Evolutionary conservation across 2,888 invertebrate species (phyloP), one percentile per base, ranked within the genome.

Genomic region (Acronicta aceris): DNA sequence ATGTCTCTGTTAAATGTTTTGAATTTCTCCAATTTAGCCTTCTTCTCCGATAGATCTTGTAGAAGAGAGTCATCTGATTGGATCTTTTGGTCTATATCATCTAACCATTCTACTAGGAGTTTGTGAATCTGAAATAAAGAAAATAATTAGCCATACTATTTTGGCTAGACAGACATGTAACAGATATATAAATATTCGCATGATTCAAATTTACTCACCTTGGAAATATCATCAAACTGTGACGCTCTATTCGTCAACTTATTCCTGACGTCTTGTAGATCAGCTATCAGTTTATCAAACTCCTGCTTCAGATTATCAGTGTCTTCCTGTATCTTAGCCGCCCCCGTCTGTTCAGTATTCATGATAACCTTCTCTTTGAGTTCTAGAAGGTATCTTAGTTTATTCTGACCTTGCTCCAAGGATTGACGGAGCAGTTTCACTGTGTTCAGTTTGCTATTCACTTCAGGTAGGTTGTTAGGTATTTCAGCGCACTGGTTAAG

Each of bases 291-390:
- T 83, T 97, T 98, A 72, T 99, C 99, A 87, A 99, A 98, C 86
- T 99, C 98, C 79, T 96, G 96, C 83, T 98, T 98, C 25, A 98
- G 91, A 71, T 96, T 97, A 84, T 98, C 98, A 0, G 98, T 98
- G 80, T 98, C 98, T 84, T 99, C 98, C 83, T 98, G 97, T 61
- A 99, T 98, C 87, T 98, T 98, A 0, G 96, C 96, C 0, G 98
- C 98, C 0, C 99, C 99, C 53, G 96, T 95, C 73, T 97, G 97
- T 89, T 98, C 98, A 0, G 99, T 99, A 83, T 98, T 98, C 95
- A 98, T 97, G 9, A 98, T 97, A 0, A 99, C 98, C 83, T 98
- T 97, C 87, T 99, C 99, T 83, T 98, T 98, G 2, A 98, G 93
- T 82, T 99, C 99, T 36, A 98, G 91, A 51, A 98, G 96, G 16